Base-by-base conservation (phyloP, 1,140 invertebrate species). In the Saxidomus purpurata region DNA sequence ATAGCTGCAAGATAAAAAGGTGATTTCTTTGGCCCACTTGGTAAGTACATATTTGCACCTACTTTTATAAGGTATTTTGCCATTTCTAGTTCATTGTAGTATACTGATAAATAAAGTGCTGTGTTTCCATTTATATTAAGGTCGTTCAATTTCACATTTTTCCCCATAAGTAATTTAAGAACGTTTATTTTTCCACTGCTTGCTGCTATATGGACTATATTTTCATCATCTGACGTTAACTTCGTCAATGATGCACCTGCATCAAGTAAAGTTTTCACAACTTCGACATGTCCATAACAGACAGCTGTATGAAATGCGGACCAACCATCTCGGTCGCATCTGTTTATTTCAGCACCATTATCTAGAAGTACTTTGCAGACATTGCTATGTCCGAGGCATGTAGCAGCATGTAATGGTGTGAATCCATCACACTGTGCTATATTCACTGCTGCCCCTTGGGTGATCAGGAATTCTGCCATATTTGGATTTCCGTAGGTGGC, bases 381-480 rank as follows among this genome's bases (percentile, higher is more conserved):
- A 3, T 93, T 77, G 25, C 69, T 82, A 71, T 95, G 93, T 22
- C 94, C 93, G 19, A 95, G 87, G 69, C 93, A 94, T 1, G 93
- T 92, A 25, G 94, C 93, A 15, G 92, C 92, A 89, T 94, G 94
- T 0, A 95, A 83, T 19, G 94, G 90, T 8, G 94, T 93, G 52
- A 94, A 94, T 9, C 94, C 93, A 91, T 95, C 94, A 40, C 81
- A 87, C 74, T 95, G 94, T 4, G 91, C 87, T 13, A 91, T 89
- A 90, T 95, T 94, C 9, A 95, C 92, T 55, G 69, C 67, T 6
- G 92, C 93, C n/a, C 94, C 92, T 67, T 49, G 77, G 25, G 67
- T 47, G 15, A 95, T 90, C 9, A 95, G 87, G 55, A 88, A 92
- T 86, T 93, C 87, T 17, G 90, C 90, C 40, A 94, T 89, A 67